These are phyloP conservation scores for Anser brachyrhynchus DNA, from an alignment of 2,113 vertebrate species.

Conservation along the genomic window DNA sequence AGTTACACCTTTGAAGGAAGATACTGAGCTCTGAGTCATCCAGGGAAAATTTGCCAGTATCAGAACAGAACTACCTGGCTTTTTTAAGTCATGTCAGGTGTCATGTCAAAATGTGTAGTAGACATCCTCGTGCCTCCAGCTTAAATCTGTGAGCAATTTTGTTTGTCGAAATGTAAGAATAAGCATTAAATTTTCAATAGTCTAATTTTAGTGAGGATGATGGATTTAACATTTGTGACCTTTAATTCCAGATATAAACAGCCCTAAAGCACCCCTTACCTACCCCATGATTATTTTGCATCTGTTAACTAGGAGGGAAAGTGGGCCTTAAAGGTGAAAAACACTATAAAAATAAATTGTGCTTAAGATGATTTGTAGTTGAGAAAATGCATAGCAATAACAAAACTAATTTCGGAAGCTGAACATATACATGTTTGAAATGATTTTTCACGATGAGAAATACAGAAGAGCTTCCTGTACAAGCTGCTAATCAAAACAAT, in stretches of 20 bases:
- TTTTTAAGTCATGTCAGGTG: neutral
- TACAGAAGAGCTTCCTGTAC: neutral
- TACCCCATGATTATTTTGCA: neutral
- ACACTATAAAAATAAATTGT: neutral
- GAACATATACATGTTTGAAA: neutral
- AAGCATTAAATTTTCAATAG: neutral
- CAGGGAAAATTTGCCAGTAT: neutral
- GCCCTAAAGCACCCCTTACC: neutral
- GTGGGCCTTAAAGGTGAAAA: neutral
- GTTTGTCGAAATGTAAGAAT: neutral
- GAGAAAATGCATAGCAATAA: neutral
- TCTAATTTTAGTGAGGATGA: neutral
- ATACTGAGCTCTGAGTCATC: neutral
- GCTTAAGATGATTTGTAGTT: neutral
- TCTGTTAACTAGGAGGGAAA: neutral
- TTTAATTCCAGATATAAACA: neutral
- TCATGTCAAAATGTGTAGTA: neutral
- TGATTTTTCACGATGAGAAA: neutral
- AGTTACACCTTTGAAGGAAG: neutral
- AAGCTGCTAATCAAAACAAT: neutral
- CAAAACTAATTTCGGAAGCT: neutral
- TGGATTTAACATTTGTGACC: neutral
- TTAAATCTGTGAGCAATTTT: neutral
- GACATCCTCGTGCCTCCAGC: neutral
- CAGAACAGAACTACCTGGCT: neutral